Evolutionary conservation across 2,888 invertebrate genomes (phyloP).

Genomic region (Pteria penguin): DNA sequence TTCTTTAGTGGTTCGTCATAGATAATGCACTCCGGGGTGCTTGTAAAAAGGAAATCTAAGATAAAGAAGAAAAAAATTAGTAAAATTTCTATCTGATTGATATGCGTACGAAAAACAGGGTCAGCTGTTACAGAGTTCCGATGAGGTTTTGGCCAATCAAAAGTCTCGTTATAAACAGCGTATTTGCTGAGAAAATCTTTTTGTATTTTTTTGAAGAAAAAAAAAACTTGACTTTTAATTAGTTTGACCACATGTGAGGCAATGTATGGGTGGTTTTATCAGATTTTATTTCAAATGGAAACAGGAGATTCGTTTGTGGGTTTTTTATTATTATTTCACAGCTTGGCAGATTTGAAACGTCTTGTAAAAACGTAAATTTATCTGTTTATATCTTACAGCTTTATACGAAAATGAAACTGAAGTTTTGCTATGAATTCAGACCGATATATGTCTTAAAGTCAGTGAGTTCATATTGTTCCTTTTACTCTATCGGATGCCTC

Average conservation of each 20-base stretch:
- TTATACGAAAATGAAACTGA: too few relatives aligned
- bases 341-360: too few relatives aligned
- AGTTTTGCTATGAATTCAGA: too few relatives aligned
- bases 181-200: too few relatives aligned
- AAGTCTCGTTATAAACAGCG: too few relatives aligned
- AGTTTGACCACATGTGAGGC: slow-evolving; percentile 3
- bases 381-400: too few relatives aligned
- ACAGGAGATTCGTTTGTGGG: not conserved
- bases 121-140: slow-evolving; percentile 14
- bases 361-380: too few relatives aligned
- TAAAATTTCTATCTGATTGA: not conserved
- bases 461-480: too few relatives aligned
- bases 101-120: not conserved
- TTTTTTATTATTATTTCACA: not conserved
- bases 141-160: not conserved
- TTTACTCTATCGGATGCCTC: too few relatives aligned
- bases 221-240: not conserved
- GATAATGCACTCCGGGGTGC: slow-evolving; percentile 23
- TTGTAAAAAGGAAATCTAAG: slow-evolving; percentile 38
- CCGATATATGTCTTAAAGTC: too few relatives aligned
- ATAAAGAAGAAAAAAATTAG: slow-evolving; percentile 28
- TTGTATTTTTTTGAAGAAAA: too few relatives aligned
- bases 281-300: not conserved
- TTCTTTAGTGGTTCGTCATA: not conserved
- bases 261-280: not conserved